A percentile compares a stretch with the other conserved stretches of the same genome.
These are phyloP conservation scores for Sylvicola fuscatus DNA, from an alignment of 2,888 invertebrate species.

Conservation along the genomic window DNA sequence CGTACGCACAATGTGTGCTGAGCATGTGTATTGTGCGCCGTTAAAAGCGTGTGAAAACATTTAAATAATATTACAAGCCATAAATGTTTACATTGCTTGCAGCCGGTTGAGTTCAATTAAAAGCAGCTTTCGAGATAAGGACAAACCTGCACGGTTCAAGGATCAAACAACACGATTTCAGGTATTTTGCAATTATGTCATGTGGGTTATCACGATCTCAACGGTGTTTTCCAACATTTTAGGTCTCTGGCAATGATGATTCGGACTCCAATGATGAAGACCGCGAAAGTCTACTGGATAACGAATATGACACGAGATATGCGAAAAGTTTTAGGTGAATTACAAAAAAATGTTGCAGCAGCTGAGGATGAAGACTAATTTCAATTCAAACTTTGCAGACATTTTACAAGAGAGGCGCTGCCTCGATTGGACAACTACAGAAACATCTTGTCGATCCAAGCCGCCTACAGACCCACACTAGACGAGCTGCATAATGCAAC, in stretches of 20 bases:
- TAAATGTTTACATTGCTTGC: constrained; percentile 4
- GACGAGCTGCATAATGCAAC: constrained; percentile 79
- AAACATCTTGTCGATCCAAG: constrained; percentile 72
- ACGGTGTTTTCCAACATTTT: no score
- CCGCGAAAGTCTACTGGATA: constrained; percentile 27
- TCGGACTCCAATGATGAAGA: constrained; percentile 27
- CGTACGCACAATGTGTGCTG: neutral
- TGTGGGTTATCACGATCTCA: no score
- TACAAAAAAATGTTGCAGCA: constrained; percentile 5
- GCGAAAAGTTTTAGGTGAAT: constrained; percentile 54
- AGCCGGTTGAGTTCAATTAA: constrained; percentile 27
- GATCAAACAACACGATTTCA: constrained; percentile 41
- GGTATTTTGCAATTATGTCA: constrained; percentile 17
- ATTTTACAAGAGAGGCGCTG: constrained; percentile 70
- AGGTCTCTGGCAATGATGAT: constrained; percentile 17
- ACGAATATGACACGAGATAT: constrained; percentile 44
- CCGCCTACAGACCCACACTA: constrained; percentile 66
- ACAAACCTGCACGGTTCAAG: constrained; percentile 38
- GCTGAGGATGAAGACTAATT: neutral
- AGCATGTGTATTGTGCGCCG: neutral
- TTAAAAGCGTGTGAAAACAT: neutral
- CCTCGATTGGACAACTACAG: constrained; percentile 78
- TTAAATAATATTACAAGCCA: constrained; percentile 1
- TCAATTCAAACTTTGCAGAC: constrained; percentile 25
- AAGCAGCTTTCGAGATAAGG: constrained; percentile 39